Evolutionary conservation across 2,797 vertebrate genomes (phyloP).

Genomic region (Basileuterus tristriatus): DNA sequence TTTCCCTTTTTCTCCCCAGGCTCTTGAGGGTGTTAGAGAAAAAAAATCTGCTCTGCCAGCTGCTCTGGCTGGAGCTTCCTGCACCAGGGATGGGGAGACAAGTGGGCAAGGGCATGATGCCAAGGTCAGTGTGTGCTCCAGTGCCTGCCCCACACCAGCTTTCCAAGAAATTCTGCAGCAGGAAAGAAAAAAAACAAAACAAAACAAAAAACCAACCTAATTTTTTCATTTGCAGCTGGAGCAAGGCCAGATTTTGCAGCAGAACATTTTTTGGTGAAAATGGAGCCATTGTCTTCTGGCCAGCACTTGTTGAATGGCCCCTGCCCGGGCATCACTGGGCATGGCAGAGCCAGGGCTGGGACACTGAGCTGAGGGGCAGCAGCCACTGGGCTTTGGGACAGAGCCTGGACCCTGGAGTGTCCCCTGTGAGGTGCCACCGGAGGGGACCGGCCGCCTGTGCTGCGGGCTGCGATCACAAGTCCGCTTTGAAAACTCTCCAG

Average conservation of each 20-base stretch:
- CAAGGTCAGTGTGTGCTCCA: background rate
- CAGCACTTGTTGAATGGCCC: background rate
- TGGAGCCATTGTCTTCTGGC: background rate
- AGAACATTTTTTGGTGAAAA: background rate
- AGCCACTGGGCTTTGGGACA: background rate
- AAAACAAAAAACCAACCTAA: background rate
- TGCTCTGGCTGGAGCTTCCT: background rate
- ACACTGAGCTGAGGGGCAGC: background rate
- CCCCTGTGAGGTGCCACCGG: background rate
- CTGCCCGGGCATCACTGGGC: fast-evolving
- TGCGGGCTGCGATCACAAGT: fast-evolving
- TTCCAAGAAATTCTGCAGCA: slow-evolving; percentile 21
- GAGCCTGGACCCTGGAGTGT: background rate
- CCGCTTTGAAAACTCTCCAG: slow-evolving; percentile 30
- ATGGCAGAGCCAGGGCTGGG: background rate
- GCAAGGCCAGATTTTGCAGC: background rate
- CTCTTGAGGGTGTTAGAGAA: background rate
- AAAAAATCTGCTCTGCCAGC: background rate
- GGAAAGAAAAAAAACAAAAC: background rate
- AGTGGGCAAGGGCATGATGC: background rate
- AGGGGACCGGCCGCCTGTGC: background rate
- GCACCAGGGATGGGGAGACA: background rate
- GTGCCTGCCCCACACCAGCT: background rate
- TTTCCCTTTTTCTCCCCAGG: background rate
- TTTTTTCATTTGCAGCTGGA: slow-evolving; percentile 15